Percentiles rank a stretch among this genome's conserved stretches.
phyloP scores from a whole-genome alignment of 2,888 invertebrate species.

The Xestia xanthographa region DNA sequence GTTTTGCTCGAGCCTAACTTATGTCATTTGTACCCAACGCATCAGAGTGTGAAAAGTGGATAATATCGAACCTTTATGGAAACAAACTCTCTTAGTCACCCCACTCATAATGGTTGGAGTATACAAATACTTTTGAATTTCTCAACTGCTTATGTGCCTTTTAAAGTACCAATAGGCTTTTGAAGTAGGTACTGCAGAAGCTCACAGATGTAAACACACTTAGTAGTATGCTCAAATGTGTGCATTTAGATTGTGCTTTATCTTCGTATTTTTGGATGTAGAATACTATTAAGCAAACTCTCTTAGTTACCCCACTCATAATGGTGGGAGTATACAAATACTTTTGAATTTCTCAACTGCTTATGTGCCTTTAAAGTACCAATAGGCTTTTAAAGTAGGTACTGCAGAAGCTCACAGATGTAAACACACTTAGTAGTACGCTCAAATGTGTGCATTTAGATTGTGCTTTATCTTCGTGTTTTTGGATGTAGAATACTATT shows the following conservation, averaged over 20 bases:
- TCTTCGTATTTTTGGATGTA: neutral
- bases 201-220: neutral
- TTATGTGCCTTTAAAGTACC: neutral
- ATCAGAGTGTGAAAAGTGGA: conserved; percentile 2
- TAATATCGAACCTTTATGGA: conserved; percentile 3
- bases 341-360: conserved; percentile 3
- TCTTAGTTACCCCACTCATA: no score
- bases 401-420: neutral
- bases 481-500: neutral
- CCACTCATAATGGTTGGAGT: conserved; percentile 5
- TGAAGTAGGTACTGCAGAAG: neutral
- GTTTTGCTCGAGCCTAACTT: conserved; percentile 16
- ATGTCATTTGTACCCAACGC: neutral
- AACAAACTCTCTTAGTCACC: neutral
- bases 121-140: neutral
- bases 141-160: neutral
- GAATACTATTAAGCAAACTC: neutral
- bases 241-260: neutral
- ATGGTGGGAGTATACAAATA: no score
- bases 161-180: conserved; percentile 1
- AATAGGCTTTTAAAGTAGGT: neutral
- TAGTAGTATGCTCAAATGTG: neutral
- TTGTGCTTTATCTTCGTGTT: neutral
- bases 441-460: neutral
- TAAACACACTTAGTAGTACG: neutral